Conservation (phyloP, 2,113 vertebrate species). For the Myrmecophaga tridactyla region DNA sequence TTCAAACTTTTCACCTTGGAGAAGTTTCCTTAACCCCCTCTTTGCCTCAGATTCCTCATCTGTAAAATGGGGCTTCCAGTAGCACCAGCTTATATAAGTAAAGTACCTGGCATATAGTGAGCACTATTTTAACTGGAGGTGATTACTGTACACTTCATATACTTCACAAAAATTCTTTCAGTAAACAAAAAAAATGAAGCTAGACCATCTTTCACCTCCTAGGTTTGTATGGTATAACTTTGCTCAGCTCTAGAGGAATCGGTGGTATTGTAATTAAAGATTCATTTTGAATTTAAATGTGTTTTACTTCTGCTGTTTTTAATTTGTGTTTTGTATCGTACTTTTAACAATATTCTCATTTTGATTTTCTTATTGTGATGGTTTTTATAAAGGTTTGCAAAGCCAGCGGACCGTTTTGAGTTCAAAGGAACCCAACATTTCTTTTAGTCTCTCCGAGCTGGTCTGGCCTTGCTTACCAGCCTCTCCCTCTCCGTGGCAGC, state of each 20-base stretch:
- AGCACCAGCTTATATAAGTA: not conserved
- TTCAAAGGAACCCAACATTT: not conserved
- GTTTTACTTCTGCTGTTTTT: constrained; percentile 20
- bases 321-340: not conserved
- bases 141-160: not conserved
- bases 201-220: not conserved
- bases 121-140: not conserved
- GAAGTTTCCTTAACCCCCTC: not conserved
- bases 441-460: not conserved
- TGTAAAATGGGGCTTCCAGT: not conserved
- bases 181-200: not conserved
- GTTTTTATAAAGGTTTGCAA: constrained; percentile 49
- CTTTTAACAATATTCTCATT: constrained; percentile 18
- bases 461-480: constrained; percentile 7
- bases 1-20: not conserved
- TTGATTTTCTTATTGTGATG: constrained; percentile 8
- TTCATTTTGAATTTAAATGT: constrained; percentile 12
- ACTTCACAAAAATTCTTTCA: not conserved
- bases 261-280: not conserved
- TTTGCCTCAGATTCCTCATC: not conserved
- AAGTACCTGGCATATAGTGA: not conserved
- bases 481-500: constrained; percentile 21
- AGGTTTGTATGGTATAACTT: not conserved
- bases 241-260: not conserved
- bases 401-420: constrained; percentile 9